These are phyloP conservation scores for Furnarius figulus DNA, from an alignment of 2,113 vertebrate genomes.

Conservation along the genomic window DNA sequence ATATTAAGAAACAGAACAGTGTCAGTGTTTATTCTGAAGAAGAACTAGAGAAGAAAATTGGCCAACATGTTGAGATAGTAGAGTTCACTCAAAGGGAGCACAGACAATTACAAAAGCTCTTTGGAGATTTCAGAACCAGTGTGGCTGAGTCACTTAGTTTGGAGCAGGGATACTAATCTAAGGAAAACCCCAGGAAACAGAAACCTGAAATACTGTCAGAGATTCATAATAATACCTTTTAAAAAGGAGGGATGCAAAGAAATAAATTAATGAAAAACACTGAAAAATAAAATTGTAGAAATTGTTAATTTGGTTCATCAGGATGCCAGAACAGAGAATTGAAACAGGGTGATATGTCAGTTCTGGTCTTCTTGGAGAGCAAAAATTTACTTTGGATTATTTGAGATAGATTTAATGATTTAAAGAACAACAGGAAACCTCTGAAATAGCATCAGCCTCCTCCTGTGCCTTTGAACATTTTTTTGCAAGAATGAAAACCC, in stretches of 20 bases:
- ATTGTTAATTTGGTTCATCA: not conserved
- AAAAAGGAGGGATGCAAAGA: not conserved
- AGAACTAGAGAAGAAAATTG: conserved; percentile 29
- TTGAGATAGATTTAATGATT: not conserved
- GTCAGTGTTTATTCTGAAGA: conserved; percentile 49
- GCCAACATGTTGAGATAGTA: not conserved
- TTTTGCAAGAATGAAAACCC: not conserved
- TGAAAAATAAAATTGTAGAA: not conserved
- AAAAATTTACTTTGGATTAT: not conserved
- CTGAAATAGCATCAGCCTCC: not conserved
- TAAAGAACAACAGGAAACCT: not conserved
- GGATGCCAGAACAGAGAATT: not conserved
- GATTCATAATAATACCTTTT: not conserved
- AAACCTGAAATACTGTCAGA: not conserved
- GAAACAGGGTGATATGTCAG: not conserved
- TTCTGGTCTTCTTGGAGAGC: not conserved
- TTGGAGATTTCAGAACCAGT: not conserved
- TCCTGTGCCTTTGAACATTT: not conserved
- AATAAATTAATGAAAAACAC: not conserved
- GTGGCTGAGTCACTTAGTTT: not conserved
- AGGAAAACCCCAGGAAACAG: not conserved
- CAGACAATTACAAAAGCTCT: not conserved
- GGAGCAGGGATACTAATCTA: not conserved
- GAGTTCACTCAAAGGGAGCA: not conserved
- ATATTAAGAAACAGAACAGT: conserved; percentile 43